Evolutionary conservation across 1,140 invertebrate species (phyloP).

Genomic region (Hydropsyche tenuis): DNA sequence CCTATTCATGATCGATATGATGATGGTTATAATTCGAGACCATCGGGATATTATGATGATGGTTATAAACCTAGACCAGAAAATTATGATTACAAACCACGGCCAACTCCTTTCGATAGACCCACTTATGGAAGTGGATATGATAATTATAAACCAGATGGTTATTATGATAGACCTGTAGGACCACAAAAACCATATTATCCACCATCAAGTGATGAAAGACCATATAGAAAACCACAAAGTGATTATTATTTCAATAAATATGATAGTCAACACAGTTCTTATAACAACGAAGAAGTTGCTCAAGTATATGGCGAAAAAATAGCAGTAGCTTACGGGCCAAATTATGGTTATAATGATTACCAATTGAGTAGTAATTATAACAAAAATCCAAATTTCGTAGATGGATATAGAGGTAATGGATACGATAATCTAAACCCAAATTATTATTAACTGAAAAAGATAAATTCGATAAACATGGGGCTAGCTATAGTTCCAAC

Average conservation of each 20-base stretch:
- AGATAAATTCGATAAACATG: conserved; percentile 2
- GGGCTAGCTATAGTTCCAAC: conserved; percentile 7
- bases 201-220: conserved; percentile 7
- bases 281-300: conserved; percentile 18
- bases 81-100: conserved; percentile 5
- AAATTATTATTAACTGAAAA: conserved; percentile 28
- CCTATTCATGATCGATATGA: neutral
- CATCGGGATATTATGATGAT: conserved; percentile 1
- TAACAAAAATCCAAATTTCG: conserved; percentile 12
- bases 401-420: conserved; percentile 47
- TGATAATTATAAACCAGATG: conserved; percentile 37
- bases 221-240: conserved; percentile 27
- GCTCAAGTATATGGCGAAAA: conserved; percentile 42
- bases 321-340: conserved; percentile 42
- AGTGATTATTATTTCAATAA: neutral
- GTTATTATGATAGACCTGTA: conserved; percentile 40
- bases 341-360: conserved; percentile 6
- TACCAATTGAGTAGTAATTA: conserved; percentile 13
- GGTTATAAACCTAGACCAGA: neutral
- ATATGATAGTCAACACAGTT: neutral
- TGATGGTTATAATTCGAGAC: neutral
- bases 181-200: conserved; percentile 40
- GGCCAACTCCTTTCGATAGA: conserved; percentile 31
- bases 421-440: conserved; percentile 47
- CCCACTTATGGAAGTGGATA: conserved; percentile 40